Conservation (phyloP, 2,113 vertebrate species). For the Anguilla japonica region DNA sequence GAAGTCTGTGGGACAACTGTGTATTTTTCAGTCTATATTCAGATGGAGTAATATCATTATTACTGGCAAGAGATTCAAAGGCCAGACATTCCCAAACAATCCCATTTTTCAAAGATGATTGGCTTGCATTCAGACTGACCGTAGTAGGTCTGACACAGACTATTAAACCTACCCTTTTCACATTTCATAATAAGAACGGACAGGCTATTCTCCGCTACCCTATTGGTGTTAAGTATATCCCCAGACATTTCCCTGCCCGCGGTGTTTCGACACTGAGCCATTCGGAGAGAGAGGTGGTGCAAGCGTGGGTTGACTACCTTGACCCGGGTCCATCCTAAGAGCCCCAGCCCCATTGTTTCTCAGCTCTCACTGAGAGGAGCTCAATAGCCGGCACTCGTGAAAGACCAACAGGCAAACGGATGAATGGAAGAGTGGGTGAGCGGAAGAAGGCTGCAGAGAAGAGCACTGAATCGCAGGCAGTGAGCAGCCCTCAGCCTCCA, state of each 20-base stretch:
- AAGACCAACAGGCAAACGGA: background rate
- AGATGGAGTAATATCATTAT: background rate
- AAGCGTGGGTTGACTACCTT: background rate
- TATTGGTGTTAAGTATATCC: background rate
- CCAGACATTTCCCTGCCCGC: background rate
- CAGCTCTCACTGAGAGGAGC: background rate
- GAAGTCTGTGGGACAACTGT: background rate
- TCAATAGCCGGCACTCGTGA: background rate
- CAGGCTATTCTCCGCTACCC: background rate
- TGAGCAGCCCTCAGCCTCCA: too few relatives aligned
- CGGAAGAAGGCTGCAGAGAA: background rate
- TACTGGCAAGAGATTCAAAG: background rate
- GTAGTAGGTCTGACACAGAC: background rate
- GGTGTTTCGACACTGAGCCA: background rate
- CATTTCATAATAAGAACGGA: background rate
- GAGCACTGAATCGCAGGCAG: background rate
- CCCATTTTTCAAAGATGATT: background rate
- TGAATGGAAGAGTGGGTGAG: background rate
- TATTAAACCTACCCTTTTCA: background rate
- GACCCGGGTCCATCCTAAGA: background rate
- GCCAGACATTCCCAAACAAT: background rate
- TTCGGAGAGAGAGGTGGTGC: background rate
- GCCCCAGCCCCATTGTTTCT: background rate
- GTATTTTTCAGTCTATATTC: background rate
- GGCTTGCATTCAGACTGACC: background rate